Evolutionary conservation across 2,888 invertebrate species (phyloP), one percentile per base, ranked within the genome.

Genomic region (Pantelozetes paolii): DNA sequence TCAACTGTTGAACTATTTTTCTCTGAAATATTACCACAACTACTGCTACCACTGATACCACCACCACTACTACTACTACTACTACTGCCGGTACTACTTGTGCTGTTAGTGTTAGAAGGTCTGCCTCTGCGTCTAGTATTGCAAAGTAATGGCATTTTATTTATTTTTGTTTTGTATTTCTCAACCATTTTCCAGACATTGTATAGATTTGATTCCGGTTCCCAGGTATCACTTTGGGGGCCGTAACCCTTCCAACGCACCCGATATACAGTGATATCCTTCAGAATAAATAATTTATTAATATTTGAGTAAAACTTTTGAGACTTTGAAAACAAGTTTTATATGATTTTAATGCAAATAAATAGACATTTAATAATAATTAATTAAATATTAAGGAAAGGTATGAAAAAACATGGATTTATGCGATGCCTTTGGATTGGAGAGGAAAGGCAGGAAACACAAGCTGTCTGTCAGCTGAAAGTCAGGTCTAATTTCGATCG

Each of bases 171-270:
- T 23, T 62, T 72, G 36, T 78, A 82, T 36, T 80, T 81, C 40
- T 80, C 79, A 62, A 83, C 80, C 77, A 82, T 79, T 74, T 82
- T 82, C 75, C 79, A 77, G 73, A 82, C 82, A n/a, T 79, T 79
- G 9, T 78, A 77, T 28, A 83, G 79, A 75, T 83, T 82, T 70
- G 81, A 81, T 62, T 78, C 77, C 0, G 82, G 82, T 75, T 83
- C 82, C 81, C 82, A 82, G 11, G 83, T 82, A 75, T 82, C 82
- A 71, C 80, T 79, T 32, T 79, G 78, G 11, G 81, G 77, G 9
- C 80, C 79, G 77, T 81, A 83, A 5, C 82, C 81, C 45, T 79
- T 79, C 82, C 83, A 82, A 59, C 83, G 78, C 8, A 82, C 82
- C 36, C 64, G 32, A 36, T 71, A 80, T 80, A 78, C 81, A 11